Base-by-base conservation (phyloP, 2,888 invertebrate species). In the Acanthopleura granulata region DNA sequence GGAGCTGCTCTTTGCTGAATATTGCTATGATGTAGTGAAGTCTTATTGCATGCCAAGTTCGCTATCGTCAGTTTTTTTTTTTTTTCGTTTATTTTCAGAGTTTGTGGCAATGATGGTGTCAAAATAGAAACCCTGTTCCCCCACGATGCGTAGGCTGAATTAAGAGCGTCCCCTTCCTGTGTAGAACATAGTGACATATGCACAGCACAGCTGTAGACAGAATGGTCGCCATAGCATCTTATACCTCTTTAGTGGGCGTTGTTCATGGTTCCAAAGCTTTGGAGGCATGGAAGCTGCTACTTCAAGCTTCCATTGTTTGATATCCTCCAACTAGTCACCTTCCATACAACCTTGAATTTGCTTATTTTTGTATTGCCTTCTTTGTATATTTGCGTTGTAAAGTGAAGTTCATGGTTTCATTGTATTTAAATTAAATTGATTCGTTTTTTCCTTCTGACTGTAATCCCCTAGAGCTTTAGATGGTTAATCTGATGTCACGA, bases 21-120 rank as follows among this genome's bases (percentile, higher is more conserved):
- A 57, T 6, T 57, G 57, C 57, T n/a, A 22, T 57, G 22, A 27
- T 66, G 27, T 27, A 66, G 66, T 66, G 66, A 66, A 66, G 66
- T 66, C 22, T 66, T 18, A 66, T 66, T 66, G 66, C 66, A 66
- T 66, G 66, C 66, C 25, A 27, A 66, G 66, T 66, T 27, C 29
- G 66, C 66, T 66, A 66, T 66, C 29, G 66, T 66, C 66, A 57
- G 57, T 18, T 57, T 57, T 57, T 66, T 66, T 57, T n/a, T 72
- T 27, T 62, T 71, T 51, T 49, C 30, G 18, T 74, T 69, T 27
- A 66, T 69, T 75, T 77, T 62, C 78, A 78, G 78, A 78, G 72
- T 78, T 78, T 57, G 78, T 78, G 72, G 77, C 75, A 29, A 78
- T 78, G 78, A 78, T 78, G 78, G 75, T 76, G 25, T 49, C 74